Conservation (phyloP, 1,140 invertebrate genomes). For the Ceratosolen solmsi region DNA sequence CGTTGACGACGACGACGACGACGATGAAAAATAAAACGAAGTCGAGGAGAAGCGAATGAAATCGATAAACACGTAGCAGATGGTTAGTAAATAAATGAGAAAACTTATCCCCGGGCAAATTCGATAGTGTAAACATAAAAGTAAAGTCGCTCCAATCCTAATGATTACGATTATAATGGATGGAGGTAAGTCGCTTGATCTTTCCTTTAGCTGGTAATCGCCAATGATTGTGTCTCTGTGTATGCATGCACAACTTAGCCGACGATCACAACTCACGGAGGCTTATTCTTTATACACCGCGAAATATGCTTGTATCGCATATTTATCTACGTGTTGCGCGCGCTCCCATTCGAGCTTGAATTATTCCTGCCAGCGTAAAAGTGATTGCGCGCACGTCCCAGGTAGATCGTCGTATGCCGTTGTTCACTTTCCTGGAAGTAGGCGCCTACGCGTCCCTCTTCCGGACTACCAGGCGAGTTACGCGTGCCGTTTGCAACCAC, state of each 20-base stretch:
- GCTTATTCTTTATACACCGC: too few relatives aligned
- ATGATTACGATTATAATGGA: background rate
- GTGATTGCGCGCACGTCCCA: background rate
- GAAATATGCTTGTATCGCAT: too few relatives aligned
- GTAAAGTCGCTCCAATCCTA: background rate
- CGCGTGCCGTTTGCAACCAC: too few relatives aligned
- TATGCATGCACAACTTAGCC: background rate
- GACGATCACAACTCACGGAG: too few relatives aligned
- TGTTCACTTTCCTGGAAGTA: background rate
- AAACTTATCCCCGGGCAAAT: background rate
- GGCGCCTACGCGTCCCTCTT: background rate
- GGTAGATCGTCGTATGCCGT: background rate
- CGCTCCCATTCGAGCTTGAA: background rate
- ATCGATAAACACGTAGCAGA: background rate
- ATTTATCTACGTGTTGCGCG: too few relatives aligned
- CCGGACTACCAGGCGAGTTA: background rate
- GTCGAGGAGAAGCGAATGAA: background rate
- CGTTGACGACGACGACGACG: background rate
- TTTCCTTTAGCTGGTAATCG: background rate
- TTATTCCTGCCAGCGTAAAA: background rate
- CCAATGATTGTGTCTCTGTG: background rate
- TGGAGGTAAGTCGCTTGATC: background rate
- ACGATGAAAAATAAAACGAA: too few relatives aligned
- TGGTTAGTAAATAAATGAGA: constrained; percentile 4
- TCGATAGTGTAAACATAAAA: constrained; percentile 5